Evolutionary conservation across 2,888 invertebrate species (phyloP), one percentile per base, ranked within the genome.

Genomic region (Agrilus cyanescens): DNA sequence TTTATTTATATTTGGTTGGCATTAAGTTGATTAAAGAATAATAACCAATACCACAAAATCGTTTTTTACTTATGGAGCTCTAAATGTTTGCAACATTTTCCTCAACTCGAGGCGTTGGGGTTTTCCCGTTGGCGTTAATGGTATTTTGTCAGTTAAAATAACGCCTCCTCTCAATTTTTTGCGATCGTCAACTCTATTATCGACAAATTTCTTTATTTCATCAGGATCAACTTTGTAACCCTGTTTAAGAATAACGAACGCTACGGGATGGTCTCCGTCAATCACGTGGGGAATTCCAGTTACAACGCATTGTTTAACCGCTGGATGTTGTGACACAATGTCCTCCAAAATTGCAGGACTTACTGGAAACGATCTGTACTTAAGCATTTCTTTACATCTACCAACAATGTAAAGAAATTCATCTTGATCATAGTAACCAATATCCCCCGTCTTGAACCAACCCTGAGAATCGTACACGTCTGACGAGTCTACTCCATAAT

Each of bases 261-360:
- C 85, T 52, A 74, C 72, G 0, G 87, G 86, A 20, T 77, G 71
- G 60, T 88, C 85, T 5, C 86, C 88, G 20, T 72, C 71, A n/a
- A 66, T 62, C 0, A n/a, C n/a, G n/a, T n/a, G n/a, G n/a, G n/a
- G n/a, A n/a, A n/a, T n/a, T n/a, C n/a, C n/a, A n/a, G n/a, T n/a
- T n/a, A n/a, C n/a, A n/a, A n/a, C n/a, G n/a, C n/a, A n/a, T n/a
- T n/a, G n/a, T n/a, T n/a, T n/a, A 71, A 65, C 56, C 7, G 54
- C 56, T 10, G 62, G 59, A 53, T 65, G 64, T 15, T 47, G 32
- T 12, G 48, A 41, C 31, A 64, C 41, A 40, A 55, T 45, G 36
- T 50, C 48, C 49, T 63, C 63, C 4, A 63, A 14, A 41, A 57
- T 45, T 4, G 57, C 55, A 2, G 65, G 63, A 14, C 57, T 49